A percentile compares a stretch with the other conserved stretches of the same genome.
Conservation (phyloP, 2,888 invertebrate genomes). For the Coelogynopora nodosa region DNA sequence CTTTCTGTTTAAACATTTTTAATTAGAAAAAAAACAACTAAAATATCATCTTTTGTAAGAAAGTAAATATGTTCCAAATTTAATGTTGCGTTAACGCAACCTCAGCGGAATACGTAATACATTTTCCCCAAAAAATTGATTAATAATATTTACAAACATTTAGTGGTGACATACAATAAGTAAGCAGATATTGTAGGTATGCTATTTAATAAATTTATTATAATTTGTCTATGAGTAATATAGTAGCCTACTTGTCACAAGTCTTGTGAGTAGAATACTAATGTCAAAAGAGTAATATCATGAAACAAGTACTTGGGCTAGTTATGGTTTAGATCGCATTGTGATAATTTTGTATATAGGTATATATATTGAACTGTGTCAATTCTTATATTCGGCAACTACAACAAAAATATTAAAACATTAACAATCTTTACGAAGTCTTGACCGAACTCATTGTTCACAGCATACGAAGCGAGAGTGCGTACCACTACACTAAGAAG, state of each 20-base stretch:
- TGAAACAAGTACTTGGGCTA: too few relatives aligned
- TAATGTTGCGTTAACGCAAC: constrained; percentile 29
- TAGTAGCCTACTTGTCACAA: too few relatives aligned
- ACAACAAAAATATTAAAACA: neutral
- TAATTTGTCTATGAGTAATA: too few relatives aligned
- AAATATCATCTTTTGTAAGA: neutral
- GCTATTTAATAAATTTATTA: too few relatives aligned
- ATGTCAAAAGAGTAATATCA: too few relatives aligned
- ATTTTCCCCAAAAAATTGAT: neutral
- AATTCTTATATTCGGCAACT: neutral
- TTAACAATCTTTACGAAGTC: neutral
- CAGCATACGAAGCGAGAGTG: neutral
- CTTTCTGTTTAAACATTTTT: too few relatives aligned
- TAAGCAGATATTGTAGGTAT: too few relatives aligned
- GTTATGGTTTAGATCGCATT: too few relatives aligned
- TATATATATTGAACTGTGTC: neutral
- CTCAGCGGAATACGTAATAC: neutral
- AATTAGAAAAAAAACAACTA: neutral
- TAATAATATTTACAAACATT: constrained; percentile 11
- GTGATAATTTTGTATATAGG: too few relatives aligned
- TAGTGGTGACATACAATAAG: too few relatives aligned
- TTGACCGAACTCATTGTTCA: neutral
- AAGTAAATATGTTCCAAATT: neutral
- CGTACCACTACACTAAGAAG: constrained; percentile 21
- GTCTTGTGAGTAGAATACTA: neutral